Evolutionary conservation across 2,888 invertebrate species (phyloP).

Genomic region (Dryobotodes eremita): DNA sequence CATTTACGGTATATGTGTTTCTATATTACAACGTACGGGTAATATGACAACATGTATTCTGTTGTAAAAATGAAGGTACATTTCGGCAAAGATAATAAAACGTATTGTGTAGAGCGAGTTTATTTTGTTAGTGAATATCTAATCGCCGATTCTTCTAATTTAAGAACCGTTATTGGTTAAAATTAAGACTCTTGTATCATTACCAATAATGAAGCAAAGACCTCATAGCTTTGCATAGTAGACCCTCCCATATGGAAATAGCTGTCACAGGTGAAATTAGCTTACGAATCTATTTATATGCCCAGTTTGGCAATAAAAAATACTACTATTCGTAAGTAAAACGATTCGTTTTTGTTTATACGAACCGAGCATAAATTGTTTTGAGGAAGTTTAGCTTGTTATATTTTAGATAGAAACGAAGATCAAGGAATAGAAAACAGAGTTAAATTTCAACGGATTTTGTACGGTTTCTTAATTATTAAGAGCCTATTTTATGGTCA

Average conservation of each 20-base stretch:
- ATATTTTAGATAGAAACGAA: background rate
- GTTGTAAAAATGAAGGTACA: constrained; percentile 51
- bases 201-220: too few species aligned
- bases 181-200: too few species aligned
- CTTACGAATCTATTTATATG: too few species aligned
- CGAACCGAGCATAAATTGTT: background rate
- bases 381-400: constrained; percentile 5
- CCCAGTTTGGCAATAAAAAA: too few species aligned
- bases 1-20: constrained; percentile 37
- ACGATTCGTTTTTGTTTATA: too few species aligned
- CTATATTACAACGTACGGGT: constrained; percentile 55
- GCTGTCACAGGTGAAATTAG: too few species aligned
- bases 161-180: too few species aligned
- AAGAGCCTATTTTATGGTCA: background rate
- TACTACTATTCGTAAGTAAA: too few species aligned
- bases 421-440: too few species aligned
- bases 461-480: background rate
- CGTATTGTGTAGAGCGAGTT: constrained; percentile 21
- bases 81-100: constrained; percentile 51
- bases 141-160: too few species aligned
- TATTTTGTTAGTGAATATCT: constrained; percentile 29
- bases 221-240: too few species aligned
- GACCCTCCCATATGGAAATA: too few species aligned
- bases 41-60: constrained; percentile 28
- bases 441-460: background rate